phyloP scores from a whole-genome alignment of 2,888 invertebrate genomes.

The Trachelus stipa region DNA sequence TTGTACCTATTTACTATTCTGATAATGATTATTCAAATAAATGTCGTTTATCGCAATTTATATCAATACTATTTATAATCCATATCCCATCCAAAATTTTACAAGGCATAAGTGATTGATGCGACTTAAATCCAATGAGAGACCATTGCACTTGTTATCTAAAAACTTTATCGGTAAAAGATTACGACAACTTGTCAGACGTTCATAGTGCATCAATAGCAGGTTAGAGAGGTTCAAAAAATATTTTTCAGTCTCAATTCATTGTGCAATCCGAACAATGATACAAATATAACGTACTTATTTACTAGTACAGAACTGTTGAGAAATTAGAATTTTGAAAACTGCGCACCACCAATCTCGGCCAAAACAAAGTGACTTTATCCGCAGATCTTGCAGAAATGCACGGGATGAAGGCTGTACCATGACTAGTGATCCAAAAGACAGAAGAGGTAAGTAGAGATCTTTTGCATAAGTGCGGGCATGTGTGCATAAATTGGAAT shows the following conservation, averaged over 20 bases:
- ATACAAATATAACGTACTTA: too few relatives aligned
- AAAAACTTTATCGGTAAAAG: neutral
- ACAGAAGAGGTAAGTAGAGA: neutral
- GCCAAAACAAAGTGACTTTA: too few relatives aligned
- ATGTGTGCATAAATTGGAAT: neutral
- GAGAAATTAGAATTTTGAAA: too few relatives aligned
- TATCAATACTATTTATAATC: neutral
- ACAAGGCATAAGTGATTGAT: neutral
- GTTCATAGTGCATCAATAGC: neutral
- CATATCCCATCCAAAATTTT: neutral
- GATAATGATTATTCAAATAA: slow-evolving; percentile 59
- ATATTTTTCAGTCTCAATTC: neutral
- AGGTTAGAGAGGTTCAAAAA: neutral
- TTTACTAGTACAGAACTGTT: too few relatives aligned
- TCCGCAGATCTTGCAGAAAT: too few relatives aligned
- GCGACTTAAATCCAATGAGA: neutral
- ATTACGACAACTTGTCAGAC: neutral
- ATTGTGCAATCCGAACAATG: neutral
- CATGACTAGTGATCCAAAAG: too few relatives aligned
- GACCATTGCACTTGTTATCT: too few relatives aligned
- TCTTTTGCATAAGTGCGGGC: neutral
- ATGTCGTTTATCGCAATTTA: slow-evolving; percentile 55
- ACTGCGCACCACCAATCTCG: too few relatives aligned
- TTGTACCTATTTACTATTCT: slow-evolving; percentile 60
- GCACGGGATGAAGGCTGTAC: too few relatives aligned